These are phyloP conservation scores for Argyresthia goedartella DNA, from an alignment of 2,888 invertebrate genomes.

Conservation along the genomic window DNA sequence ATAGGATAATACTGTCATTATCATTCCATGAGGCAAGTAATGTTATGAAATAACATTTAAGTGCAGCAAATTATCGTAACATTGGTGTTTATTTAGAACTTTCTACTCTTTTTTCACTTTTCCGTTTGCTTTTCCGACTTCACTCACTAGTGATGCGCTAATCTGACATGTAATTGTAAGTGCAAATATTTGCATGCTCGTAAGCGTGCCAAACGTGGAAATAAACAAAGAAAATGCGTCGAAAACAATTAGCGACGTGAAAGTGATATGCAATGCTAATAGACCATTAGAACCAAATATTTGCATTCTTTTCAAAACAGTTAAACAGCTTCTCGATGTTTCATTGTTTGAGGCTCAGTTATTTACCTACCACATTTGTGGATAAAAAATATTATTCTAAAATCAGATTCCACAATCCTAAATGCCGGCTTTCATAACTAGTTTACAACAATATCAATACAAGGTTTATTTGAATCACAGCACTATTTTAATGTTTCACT, in stretches of 20 bases:
- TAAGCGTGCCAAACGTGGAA: not conserved
- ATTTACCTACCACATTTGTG: too few species aligned
- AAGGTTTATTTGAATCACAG: not conserved
- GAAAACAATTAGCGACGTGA: not conserved
- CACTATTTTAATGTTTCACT: not conserved
- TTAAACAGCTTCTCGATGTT: not conserved
- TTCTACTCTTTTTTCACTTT: not conserved
- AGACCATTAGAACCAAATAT: not conserved
- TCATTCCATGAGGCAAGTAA: too few species aligned
- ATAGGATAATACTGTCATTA: too few species aligned
- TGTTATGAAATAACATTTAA: too few species aligned
- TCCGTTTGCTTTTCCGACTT: not conserved
- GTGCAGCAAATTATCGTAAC: too few species aligned
- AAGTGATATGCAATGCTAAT: not conserved
- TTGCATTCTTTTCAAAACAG: too few species aligned
- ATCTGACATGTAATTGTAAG: conserved; percentile 1
- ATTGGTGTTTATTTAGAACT: not conserved
- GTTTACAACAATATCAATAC: conserved; percentile 1
- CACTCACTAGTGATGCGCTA: not conserved
- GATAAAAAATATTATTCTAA: too few species aligned
- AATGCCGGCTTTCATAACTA: not conserved
- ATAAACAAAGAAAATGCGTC: not conserved
- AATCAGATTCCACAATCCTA: not conserved
- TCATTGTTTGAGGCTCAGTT: not conserved
- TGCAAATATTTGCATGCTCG: conserved; percentile 1